Evolutionary conservation across 2,113 vertebrate genomes (phyloP), one percentile per base, ranked within the genome.

Genomic region (Struthidea cinerea): DNA sequence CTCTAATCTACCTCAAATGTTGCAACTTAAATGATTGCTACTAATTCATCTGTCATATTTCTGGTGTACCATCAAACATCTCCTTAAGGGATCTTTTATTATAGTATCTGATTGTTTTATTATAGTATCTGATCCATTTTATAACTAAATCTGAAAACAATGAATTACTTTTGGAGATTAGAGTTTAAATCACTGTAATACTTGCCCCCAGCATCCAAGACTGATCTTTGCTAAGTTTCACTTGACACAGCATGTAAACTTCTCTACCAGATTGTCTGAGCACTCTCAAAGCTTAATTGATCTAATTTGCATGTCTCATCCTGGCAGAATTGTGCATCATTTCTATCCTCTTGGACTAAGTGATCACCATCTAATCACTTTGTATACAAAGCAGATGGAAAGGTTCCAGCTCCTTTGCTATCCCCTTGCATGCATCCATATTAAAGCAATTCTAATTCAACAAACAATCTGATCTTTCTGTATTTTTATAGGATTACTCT

Each of bases 241-340:
- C 87, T 96, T 92, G 83, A 94, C 87, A 80, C 89, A 96, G 90
- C 89, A 63, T 96, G 93, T 84, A 93, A 97, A 97, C 64, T 78
- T 95, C 83, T 94, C 77, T 55, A 96, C 79, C 96, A 97, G 97
- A 97, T 96, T 97, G 93, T 82, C 91, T 95, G 88, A 97, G 69
- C 46, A 2, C 80, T 94, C 91, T 94, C 82, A 86, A 93, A 90
- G 75, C 92, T 92, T 97, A 97, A 97, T 94, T 97, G 96, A 96
- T 97, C 93, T 94, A 96, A 97, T 96, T 95, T 97, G 87, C 92
- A 96, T 95, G 87, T 94, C 92, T 96, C 77, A 93, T 94, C 87
- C 90, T 78, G 67, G 91, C 87, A 95, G 83, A 96, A 96, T 33
- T 89, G 80, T 90, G 67, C 79, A 94, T 97, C 80, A 88, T 81